Evolutionary conservation across 2,113 vertebrate species (phyloP), one percentile per base, ranked within the genome.

Genomic region (Tretioscincus oriximinensis): DNA sequence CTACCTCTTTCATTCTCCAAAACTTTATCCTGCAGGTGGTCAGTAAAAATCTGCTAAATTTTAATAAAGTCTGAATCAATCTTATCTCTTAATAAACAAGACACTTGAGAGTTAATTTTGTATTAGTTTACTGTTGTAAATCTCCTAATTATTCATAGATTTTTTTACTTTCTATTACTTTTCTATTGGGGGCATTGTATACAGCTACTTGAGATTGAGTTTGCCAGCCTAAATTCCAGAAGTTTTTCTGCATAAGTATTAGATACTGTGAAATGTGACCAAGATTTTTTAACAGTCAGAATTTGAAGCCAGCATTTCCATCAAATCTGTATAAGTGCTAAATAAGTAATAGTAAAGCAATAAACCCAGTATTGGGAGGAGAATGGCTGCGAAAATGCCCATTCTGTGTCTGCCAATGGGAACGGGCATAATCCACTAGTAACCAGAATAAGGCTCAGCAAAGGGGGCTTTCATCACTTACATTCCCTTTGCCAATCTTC

Each of bases 41-140:
- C 35, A 41, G 35, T 41, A 41, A 41, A 41, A 41, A 41, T 2
- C 35, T 41, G 35, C 35, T 41, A 41, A 5, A 4, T 41, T 41
- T 41, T 41, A 41, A 41, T 41, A 5, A 41, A 41, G 35, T 41
- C 35, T 41, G 35, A 41, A 41, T 41, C 35, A 41, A 41, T 41
- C 3, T 41, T 41, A 41, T 41, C 35, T 41, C 35, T 41, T 41
- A 41, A 41, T 41, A 41, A 41, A 41, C 35, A 41, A 41, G 35
- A 41, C 35, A 41, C 35, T 41, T 41, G 35, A 41, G 3, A 41
- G 35, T 41, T 41, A 54, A 66, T 35, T 76, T 82, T 76, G 54
- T 35, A 69, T 69, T 70, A 70, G 69, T 70, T 73, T 45, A 76
- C 51, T 49, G 35, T 29, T 82, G n/a, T 61, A 41, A 76, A 54